Conservation (phyloP, 2,797 vertebrate species). For the Xenops minutus region DNA sequence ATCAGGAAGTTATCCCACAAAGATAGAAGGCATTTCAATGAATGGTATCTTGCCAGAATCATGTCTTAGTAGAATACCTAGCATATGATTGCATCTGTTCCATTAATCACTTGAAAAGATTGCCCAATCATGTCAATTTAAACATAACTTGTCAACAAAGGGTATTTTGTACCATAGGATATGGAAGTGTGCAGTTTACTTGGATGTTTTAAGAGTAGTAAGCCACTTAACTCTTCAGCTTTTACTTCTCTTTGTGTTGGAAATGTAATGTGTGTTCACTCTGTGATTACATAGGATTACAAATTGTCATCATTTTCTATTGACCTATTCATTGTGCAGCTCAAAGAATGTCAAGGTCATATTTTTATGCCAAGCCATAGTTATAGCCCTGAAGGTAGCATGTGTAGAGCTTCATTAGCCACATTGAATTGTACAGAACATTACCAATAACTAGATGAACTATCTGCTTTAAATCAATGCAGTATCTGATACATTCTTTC, state of each 20-base stretch:
- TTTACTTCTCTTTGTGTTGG: not conserved
- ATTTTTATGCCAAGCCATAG: not conserved
- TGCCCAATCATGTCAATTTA: not conserved
- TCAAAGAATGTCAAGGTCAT: conserved; percentile 34
- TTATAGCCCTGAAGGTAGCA: not conserved
- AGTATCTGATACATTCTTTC: not conserved
- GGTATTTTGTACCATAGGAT: not conserved
- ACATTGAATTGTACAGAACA: not conserved
- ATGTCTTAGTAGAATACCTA: not conserved
- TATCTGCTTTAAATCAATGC: not conserved
- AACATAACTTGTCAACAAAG: not conserved
- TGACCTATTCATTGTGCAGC: not conserved
- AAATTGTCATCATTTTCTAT: not conserved
- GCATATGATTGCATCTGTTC: not conserved
- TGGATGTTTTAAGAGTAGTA: not conserved
- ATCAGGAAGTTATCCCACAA: not conserved
- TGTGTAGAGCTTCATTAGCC: not conserved
- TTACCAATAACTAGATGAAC: not conserved
- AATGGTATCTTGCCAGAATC: not conserved
- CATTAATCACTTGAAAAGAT: not conserved
- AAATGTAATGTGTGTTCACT: not conserved
- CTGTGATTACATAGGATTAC: not conserved
- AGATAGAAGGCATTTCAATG: not conserved
- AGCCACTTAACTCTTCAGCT: not conserved
- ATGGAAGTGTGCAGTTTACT: not conserved